Conservation (phyloP, 2,888 invertebrate species). For the Galeopsomyia nigrocyanea region DNA sequence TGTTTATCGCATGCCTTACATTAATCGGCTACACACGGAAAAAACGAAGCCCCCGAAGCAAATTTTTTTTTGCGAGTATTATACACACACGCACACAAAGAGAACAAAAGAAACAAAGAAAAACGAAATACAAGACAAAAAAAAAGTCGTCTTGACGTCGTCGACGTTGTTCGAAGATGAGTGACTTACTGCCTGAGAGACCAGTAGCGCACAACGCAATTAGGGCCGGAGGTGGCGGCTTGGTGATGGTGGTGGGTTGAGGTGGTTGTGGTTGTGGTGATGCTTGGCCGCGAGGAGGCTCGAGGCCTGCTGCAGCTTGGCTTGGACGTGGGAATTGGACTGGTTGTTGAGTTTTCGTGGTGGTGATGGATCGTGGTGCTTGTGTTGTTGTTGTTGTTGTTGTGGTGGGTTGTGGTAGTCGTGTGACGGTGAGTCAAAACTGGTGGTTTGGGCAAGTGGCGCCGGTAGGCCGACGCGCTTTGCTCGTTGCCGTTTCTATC, state of each 20-base stretch:
- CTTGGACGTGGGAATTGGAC: neutral
- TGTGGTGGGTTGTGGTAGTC: conserved; percentile 12
- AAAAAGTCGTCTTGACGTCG: neutral
- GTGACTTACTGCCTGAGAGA: conserved; percentile 47
- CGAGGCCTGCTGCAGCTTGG: neutral
- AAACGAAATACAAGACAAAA: neutral
- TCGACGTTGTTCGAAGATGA: neutral
- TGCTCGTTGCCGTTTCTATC: conserved; percentile 42
- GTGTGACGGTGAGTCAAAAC: conserved; percentile 5
- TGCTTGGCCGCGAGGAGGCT: conserved; percentile 16
- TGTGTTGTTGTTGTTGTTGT: conserved; percentile 41
- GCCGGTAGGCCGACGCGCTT: conserved; percentile 29
- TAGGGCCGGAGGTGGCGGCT: conserved; percentile 19
- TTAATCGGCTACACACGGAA: conserved; percentile 2
- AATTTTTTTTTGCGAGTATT: neutral
- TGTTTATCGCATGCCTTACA: no score
- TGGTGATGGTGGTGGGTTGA: conserved; percentile 19
- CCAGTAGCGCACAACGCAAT: conserved; percentile 57
- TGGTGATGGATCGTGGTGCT: conserved; percentile 18
- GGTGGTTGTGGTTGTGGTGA: conserved; percentile 25
- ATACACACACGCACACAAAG: neutral
- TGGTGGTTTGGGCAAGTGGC: conserved; percentile 35
- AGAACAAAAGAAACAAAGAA: conserved; percentile 1
- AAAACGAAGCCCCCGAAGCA: conserved; percentile 1
- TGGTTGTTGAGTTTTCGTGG: neutral